phyloP scores from a whole-genome alignment of 2,888 invertebrate genomes.

The Eupithecia dodoneata region DNA sequence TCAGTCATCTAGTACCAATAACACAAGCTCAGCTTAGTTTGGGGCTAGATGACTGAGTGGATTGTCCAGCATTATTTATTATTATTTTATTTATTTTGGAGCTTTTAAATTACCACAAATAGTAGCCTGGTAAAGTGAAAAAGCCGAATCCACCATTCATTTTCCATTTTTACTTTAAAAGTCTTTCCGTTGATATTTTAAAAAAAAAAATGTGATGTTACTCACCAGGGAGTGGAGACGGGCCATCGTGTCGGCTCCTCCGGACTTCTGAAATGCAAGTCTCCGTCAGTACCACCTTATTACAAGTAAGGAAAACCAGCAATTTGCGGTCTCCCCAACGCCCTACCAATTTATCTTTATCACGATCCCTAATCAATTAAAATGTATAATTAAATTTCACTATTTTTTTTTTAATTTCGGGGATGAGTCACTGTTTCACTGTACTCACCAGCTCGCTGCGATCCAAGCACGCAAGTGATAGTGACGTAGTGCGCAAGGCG shows the following conservation, averaged over 20 bases:
- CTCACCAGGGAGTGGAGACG: constrained; percentile 57
- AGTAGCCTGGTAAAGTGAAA: not conserved
- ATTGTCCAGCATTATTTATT: no score
- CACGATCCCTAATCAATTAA: constrained; percentile 35
- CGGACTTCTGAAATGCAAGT: constrained; percentile 51
- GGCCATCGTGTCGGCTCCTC: constrained; percentile 53
- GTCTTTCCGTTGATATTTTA: no score
- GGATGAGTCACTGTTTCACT: constrained; percentile 24
- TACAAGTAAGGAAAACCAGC: constrained; percentile 29
- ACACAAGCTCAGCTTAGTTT: no score
- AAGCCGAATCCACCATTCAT: not conserved
- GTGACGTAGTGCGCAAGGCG: constrained; percentile 20
- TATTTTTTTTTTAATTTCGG: not conserved
- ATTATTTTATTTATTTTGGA: not conserved
- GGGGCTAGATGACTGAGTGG: no score
- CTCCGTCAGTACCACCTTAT: constrained; percentile 34
- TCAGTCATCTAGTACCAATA: no score
- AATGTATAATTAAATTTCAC: constrained; percentile 11
- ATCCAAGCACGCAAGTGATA: constrained; percentile 32
- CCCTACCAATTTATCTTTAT: constrained; percentile 33
- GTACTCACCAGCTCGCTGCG: constrained; percentile 43
- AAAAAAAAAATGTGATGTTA: constrained; percentile 18
- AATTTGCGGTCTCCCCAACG: constrained; percentile 32
- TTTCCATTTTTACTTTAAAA: no score
- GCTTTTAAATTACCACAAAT: not conserved